These are phyloP conservation scores for Anthophora plumipes DNA, from an alignment of 2,888 invertebrate species.

Conservation along the genomic window DNA sequence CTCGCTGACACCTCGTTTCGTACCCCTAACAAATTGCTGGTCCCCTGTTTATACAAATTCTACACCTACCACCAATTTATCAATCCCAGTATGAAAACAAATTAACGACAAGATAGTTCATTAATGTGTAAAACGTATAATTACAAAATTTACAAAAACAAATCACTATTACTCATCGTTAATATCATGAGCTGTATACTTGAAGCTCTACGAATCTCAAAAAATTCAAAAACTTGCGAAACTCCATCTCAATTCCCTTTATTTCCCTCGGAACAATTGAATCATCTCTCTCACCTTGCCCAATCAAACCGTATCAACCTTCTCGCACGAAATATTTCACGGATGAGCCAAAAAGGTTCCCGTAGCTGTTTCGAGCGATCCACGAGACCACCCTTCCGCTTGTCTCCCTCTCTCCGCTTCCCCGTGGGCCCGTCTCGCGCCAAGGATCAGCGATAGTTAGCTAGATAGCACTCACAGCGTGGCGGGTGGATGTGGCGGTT, in stretches of 20 bases:
- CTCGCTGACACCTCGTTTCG: conserved; percentile 17
- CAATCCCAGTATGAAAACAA: no score
- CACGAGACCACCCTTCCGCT: conserved; percentile 59
- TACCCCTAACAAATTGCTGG: neutral
- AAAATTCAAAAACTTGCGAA: neutral
- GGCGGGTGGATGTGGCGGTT: conserved; percentile 65
- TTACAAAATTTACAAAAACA: no score
- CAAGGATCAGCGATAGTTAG: conserved; percentile 72
- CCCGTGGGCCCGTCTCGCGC: conserved; percentile 64
- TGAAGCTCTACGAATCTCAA: neutral
- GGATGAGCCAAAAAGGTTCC: conserved; percentile 32
- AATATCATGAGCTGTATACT: no score
- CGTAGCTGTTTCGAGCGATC: conserved; percentile 45
- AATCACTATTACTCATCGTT: no score
- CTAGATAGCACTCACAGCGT: conserved; percentile 67
- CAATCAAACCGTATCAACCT: neutral
- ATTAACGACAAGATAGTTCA: no score
- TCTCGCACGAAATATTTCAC: conserved; percentile 29
- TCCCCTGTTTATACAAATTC: no score
- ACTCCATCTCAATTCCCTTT: neutral
- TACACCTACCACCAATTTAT: no score
- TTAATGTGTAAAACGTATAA: no score
- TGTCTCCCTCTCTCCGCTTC: conserved; percentile 41
- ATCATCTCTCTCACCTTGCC: neutral
- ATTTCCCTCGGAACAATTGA: no score